Percentiles rank a stretch among this genome's conserved stretches.
Evolutionary conservation across 1,140 invertebrate species (phyloP).

Genomic region (Trypoxylus dichotomus): DNA sequence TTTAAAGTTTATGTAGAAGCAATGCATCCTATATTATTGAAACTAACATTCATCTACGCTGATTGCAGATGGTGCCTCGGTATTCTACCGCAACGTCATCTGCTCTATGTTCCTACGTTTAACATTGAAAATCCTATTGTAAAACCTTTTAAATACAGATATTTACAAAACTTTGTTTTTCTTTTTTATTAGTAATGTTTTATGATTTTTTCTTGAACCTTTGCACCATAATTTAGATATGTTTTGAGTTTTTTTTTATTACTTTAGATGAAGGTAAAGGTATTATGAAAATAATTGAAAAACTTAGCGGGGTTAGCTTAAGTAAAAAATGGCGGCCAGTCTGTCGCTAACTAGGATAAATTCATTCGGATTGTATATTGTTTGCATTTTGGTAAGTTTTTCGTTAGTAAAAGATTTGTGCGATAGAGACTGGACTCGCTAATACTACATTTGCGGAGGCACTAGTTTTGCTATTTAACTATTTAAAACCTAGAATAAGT

Average conservation of each 20-base stretch:
- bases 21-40: constrained; percentile 34
- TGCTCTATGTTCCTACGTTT: background rate
- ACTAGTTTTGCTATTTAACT: constrained; percentile 47
- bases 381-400: background rate
- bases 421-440: constrained; percentile 36
- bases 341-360: constrained; percentile 10
- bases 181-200: constrained; percentile 7
- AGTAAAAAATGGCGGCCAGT: constrained; percentile 40
- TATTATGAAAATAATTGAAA: background rate
- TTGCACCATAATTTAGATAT: constrained; percentile 51
- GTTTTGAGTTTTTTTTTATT: constrained; percentile 44
- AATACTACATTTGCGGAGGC: constrained; percentile 50
- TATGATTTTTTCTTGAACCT: constrained; percentile 29
- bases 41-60: constrained; percentile 35
- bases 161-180: constrained; percentile 5
- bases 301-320: constrained; percentile 39
- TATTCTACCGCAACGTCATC: constrained; percentile 21
- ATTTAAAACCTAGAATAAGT: constrained; percentile 39
- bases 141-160: constrained; percentile 8
- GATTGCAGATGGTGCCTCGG: constrained; percentile 24
- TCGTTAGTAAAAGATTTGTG: background rate
- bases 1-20: constrained; percentile 36
- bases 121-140: background rate
- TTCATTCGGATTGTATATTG: constrained; percentile 2
- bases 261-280: constrained; percentile 36